Percentiles rank a stretch among this genome's conserved stretches.
Evolutionary conservation across 64 coral and sea anemone species (phyloP).

Genomic region (Porites lutea): DNA sequence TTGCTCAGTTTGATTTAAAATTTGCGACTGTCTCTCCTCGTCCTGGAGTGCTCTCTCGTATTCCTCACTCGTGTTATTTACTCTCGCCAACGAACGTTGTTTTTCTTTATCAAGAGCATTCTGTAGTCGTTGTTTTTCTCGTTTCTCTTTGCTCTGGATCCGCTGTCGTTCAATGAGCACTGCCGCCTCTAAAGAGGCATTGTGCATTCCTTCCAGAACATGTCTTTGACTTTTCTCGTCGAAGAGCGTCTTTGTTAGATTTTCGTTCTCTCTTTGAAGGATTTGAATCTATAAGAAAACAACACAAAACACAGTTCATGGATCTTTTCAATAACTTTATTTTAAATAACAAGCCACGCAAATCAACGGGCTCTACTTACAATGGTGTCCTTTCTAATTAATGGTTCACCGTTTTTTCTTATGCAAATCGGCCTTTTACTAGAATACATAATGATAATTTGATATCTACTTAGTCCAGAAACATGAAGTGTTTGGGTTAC

Average conservation of each 20-base stretch:
- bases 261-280: slow-evolving; percentile 69
- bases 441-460: no score
- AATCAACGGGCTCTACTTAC: no score
- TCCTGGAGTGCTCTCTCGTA: slow-evolving; percentile 72
- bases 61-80: slow-evolving; percentile 71
- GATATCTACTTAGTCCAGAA: no score
- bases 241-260: slow-evolving; percentile 62
- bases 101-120: slow-evolving; percentile 79
- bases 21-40: slow-evolving; percentile 21
- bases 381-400: no score
- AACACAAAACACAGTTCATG: not conserved
- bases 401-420: no score
- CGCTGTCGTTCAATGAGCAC: slow-evolving; percentile 61
- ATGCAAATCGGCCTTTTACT: no score
- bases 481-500: no score
- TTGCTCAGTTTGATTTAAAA: slow-evolving; percentile 49
- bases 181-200: slow-evolving; percentile 57
- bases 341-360: no score
- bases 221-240: slow-evolving; percentile 71
- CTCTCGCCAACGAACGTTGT: slow-evolving; percentile 61
- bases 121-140: slow-evolving; percentile 45
- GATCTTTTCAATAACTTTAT: no score
- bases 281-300: slow-evolving; percentile 54
- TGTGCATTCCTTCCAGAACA: slow-evolving; percentile 61
- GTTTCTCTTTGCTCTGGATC: slow-evolving; percentile 34